Percentiles rank a stretch among this genome's conserved stretches.
Conservation (phyloP, 2,888 invertebrate species). For the Asteroscopus sphinx region DNA sequence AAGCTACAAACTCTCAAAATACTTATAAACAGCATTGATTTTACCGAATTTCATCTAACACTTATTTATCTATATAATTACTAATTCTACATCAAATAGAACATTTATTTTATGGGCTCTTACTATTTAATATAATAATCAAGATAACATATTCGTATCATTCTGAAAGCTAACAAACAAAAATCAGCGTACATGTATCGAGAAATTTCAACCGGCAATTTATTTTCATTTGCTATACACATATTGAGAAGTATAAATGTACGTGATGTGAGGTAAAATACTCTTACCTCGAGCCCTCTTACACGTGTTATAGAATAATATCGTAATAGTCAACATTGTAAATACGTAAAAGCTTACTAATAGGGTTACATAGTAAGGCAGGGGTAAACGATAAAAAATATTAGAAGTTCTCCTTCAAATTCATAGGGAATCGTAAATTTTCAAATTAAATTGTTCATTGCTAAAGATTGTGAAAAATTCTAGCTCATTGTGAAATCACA, state of each 20-base stretch:
- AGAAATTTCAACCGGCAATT: slow-evolving; percentile 51
- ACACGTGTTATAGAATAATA: slow-evolving; percentile 74
- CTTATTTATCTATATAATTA: slow-evolving; percentile 78
- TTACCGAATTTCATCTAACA: slow-evolving; percentile 78
- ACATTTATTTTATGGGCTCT: slow-evolving; percentile 77
- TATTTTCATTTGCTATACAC: slow-evolving; percentile 39
- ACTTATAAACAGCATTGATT: slow-evolving; percentile 68
- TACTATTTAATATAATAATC: slow-evolving; percentile 61
- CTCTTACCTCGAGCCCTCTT: slow-evolving; percentile 68
- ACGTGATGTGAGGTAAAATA: slow-evolving; percentile 59
- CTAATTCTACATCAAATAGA: slow-evolving; percentile 81
- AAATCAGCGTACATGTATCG: slow-evolving; percentile 42
- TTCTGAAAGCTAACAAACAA: slow-evolving; percentile 57
- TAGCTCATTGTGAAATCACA: slow-evolving; percentile 67
- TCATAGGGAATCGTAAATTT: slow-evolving; percentile 66
- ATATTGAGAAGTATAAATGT: slow-evolving; percentile 41
- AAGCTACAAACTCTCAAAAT: slow-evolving; percentile 53
- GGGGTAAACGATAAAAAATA: slow-evolving; percentile 87
- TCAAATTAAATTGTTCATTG: slow-evolving; percentile 67
- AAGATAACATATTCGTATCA: slow-evolving; percentile 60
- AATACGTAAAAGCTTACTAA: slow-evolving; percentile 86
- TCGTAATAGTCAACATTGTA: slow-evolving; percentile 88
- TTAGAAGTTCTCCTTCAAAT: slow-evolving; percentile 68
- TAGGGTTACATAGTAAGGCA: slow-evolving; percentile 76
- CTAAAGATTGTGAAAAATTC: slow-evolving; percentile 65